phyloP scores from a whole-genome alignment of 1,140 invertebrate species.

The Leptoteleia sp. region DNA sequence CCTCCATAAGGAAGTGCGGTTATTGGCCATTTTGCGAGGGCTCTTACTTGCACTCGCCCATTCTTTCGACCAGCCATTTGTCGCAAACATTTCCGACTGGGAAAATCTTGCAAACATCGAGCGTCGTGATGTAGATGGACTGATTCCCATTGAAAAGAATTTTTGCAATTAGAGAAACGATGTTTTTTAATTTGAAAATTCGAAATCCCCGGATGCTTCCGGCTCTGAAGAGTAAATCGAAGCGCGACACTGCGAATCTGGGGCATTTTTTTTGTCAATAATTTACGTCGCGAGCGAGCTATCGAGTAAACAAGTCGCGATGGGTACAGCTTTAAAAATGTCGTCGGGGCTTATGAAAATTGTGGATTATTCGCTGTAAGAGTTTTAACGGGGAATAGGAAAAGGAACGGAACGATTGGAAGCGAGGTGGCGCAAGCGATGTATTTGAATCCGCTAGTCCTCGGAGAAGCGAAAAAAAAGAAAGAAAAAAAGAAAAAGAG shows the following conservation, averaged over 20 bases:
- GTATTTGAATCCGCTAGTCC: no score
- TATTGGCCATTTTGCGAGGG: constrained; percentile 36
- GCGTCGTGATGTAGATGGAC: not conserved
- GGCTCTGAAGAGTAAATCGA: no score
- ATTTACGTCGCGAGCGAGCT: constrained; percentile 17
- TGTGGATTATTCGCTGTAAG: constrained; percentile 43
- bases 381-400: constrained; percentile 30
- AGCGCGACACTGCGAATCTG: no score
- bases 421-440: no score
- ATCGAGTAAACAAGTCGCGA: constrained; percentile 39
- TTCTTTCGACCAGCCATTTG: constrained; percentile 22
- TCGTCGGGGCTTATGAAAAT: constrained; percentile 55
- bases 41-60: constrained; percentile 17
- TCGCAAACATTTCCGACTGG: no score
- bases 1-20: constrained; percentile 42
- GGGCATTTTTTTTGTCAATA: constrained; percentile 26
- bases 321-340: constrained; percentile 45
- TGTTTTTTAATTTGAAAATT: no score
- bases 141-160: no score
- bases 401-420: constrained; percentile 23
- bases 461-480: no score
- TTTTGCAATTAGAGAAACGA: no score
- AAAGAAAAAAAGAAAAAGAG: constrained; percentile 18
- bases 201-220: no score
- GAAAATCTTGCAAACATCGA: constrained; percentile 3